Evolutionary conservation across 2,888 invertebrate genomes (phyloP).

Genomic region (Mythimna impura): DNA sequence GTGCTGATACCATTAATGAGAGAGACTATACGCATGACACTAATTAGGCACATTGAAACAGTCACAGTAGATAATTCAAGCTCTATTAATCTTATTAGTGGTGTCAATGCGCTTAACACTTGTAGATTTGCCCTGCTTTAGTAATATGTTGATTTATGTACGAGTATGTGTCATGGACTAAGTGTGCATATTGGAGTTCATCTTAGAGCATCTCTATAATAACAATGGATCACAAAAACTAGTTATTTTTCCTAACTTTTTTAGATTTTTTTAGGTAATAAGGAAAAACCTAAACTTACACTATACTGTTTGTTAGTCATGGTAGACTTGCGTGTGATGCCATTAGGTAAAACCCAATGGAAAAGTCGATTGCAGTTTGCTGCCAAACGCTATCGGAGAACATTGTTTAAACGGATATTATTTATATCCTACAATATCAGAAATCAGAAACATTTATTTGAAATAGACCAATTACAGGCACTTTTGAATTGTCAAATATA

Average conservation of each 20-base stretch:
- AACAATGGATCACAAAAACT: neutral
- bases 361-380: slow-evolving; percentile 20
- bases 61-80: no score
- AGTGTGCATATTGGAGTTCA: neutral
- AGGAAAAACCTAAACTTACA: slow-evolving; percentile 34
- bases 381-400: neutral
- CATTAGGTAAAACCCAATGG: slow-evolving; percentile 46
- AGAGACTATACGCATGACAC: slow-evolving; percentile 49
- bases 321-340: slow-evolving; percentile 1
- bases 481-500: no score
- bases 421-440: neutral
- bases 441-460: no score
- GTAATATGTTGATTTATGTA: slow-evolving; percentile 4
- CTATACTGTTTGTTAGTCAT: slow-evolving; percentile 1
- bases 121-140: slow-evolving; percentile 5
- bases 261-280: slow-evolving; percentile 18
- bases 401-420: slow-evolving; percentile 14
- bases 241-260: neutral
- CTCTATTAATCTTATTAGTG: slow-evolving; percentile 32
- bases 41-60: slow-evolving; percentile 34
- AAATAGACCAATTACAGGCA: no score
- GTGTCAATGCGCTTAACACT: neutral
- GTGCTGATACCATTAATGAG: slow-evolving; percentile 43
- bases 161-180: neutral
- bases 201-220: neutral